Percentiles rank a stretch among this genome's conserved stretches.
Evolutionary conservation across 2,888 invertebrate species (phyloP).

Genomic region (Hyppa rectilinea): DNA sequence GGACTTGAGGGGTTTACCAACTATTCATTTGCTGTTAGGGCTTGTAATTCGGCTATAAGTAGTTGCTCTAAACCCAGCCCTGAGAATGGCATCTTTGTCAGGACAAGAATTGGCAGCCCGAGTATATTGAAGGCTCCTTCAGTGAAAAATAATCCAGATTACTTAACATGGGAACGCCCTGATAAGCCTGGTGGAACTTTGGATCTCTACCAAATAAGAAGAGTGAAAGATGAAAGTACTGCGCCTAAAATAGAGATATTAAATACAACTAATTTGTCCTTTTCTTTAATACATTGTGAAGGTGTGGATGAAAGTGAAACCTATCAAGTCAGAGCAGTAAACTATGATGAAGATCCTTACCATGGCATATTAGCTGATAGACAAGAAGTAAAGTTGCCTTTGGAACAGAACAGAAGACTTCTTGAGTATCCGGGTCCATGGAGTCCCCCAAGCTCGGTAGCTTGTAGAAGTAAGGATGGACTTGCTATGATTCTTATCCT

Average conservation of each 20-base stretch:
- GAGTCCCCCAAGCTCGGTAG: constrained; percentile 80
- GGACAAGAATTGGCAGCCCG: constrained; percentile 92
- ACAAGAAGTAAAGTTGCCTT: constrained; percentile 72
- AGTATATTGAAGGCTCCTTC: constrained; percentile 81
- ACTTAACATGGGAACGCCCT: constrained; percentile 89
- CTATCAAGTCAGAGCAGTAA: constrained; percentile 85
- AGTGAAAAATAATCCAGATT: constrained; percentile 75
- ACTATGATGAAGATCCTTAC: constrained; percentile 79
- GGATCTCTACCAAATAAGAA: constrained; percentile 90
- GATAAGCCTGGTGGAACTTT: constrained; percentile 88
- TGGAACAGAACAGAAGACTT: constrained; percentile 56
- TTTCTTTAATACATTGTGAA: constrained; percentile 77
- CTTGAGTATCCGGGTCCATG: constrained; percentile 81
- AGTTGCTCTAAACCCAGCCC: constrained; percentile 90
- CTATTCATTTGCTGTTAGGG: constrained; percentile 93
- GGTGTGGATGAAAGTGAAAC: constrained; percentile 78
- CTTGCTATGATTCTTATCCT: constrained; percentile 80
- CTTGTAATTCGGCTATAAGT: constrained; percentile 92
- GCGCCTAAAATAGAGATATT: constrained; percentile 67
- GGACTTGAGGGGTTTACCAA: constrained; percentile 91
- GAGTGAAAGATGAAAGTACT: constrained; percentile 77
- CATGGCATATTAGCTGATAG: constrained; percentile 78
- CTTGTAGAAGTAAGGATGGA: constrained; percentile 80
- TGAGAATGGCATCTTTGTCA: constrained; percentile 87
- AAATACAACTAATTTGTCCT: constrained; percentile 77